Base-by-base conservation (phyloP, 1,140 invertebrate genomes). In the Anastrepha obliqua region DNA sequence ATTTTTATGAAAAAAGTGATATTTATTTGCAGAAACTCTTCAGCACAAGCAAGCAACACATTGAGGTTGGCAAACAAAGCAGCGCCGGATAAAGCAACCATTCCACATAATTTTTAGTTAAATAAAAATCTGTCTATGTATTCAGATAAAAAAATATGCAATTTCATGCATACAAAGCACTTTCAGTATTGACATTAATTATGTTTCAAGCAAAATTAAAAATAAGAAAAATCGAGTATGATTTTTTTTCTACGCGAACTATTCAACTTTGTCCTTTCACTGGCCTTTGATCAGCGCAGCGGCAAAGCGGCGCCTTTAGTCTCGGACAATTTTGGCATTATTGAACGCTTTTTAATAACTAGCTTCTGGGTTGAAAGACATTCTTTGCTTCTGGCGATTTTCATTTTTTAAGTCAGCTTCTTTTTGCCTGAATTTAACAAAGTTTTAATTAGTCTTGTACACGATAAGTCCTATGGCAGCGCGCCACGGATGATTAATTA, bases 391-490 rank as follows among this genome's bases (percentile, higher is more conserved):
- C 17, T 51, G 11, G 47, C 44, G 47, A 58, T 81, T 81, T 58
- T 55, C 47, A 81, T 81, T 81, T 55, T 55, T 20, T 47, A 55
- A 29, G n/a, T 81, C 44, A 20, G 9, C 44, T 81, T 55, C n/a
- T 51, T 44, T 74, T 55, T 81, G 44, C 74, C 20, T 81, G 74
- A 81, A 55, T 81, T 81, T 81, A 51, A 81, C 74, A 81, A 81
- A 81, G 74, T 81, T 81, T 55, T 81, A 81, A 81, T 81, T 81
- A 81, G 74, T 81, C 70, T 47, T 74, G 47, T 81, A 29, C n/a
- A 81, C 8, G 55, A 81, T 55, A 81, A n/a, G 74, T 20, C 4
- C 74, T 44, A 74, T 74, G 67, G 39, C 17, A 55, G 64, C n/a
- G 47, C n/a, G 20, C 47, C 74, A 55, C 29, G 47, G 44, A 29